phyloP scores from a whole-genome alignment of 2,888 invertebrate species.

The Monochamus alternatus region DNA sequence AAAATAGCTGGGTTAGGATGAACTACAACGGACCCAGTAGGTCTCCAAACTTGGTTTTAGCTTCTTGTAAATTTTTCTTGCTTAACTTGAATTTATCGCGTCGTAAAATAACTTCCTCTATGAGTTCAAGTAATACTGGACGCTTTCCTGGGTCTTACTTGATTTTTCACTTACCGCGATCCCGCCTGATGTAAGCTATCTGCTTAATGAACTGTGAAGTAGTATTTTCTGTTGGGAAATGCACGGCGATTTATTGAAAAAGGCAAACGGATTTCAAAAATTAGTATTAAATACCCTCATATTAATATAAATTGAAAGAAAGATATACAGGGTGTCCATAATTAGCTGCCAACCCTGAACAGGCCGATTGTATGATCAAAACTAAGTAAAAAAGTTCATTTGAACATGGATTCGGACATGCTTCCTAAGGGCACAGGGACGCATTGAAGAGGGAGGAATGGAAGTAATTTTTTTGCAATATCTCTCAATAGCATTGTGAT shows the following conservation, averaged over 20 bases:
- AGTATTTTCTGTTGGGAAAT: background rate
- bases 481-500: too few relatives aligned
- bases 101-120: conserved; percentile 31
- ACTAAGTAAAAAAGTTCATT: too few relatives aligned
- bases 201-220: background rate
- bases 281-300: too few relatives aligned
- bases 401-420: too few relatives aligned
- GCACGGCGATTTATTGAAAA: background rate
- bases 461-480: too few relatives aligned
- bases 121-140: conserved; percentile 30
- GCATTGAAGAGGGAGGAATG: too few relatives aligned
- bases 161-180: conserved; percentile 40
- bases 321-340: too few relatives aligned
- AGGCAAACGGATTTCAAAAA: too few relatives aligned
- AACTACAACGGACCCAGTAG: conserved; percentile 27
- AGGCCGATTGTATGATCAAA: too few relatives aligned
- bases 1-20: conserved; percentile 48
- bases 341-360: too few relatives aligned
- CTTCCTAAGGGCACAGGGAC: too few relatives aligned
- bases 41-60: conserved; percentile 37
- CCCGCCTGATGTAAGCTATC: conserved; percentile 11
- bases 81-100: conserved; percentile 33
- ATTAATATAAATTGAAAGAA: too few relatives aligned
- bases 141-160: conserved; percentile 30
- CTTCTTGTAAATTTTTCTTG: conserved; percentile 34